phyloP scores from a whole-genome alignment of 2,888 invertebrate species.

The Pristionchus fissidentatus region DNA sequence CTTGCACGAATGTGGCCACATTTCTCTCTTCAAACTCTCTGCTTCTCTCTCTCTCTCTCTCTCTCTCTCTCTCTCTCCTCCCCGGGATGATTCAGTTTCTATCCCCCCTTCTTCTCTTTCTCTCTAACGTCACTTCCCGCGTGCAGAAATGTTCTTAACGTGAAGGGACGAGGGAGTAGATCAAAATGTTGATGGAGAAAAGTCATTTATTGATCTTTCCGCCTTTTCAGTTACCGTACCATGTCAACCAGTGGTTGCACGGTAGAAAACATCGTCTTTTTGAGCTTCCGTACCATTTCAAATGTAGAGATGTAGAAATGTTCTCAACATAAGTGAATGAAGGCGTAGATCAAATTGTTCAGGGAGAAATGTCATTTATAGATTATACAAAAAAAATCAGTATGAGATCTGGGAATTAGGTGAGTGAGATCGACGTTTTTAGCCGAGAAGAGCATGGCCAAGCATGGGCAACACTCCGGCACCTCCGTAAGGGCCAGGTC shows the following conservation, averaged over 20 bases:
- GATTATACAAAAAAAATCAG: background rate
- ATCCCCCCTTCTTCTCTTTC: slow-evolving; percentile 43
- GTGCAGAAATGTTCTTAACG: background rate
- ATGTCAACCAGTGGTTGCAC: too few relatives aligned
- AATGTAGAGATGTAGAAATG: too few relatives aligned
- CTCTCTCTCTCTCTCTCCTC: slow-evolving; percentile 26
- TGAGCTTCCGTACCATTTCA: too few relatives aligned
- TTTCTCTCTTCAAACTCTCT: slow-evolving; percentile 16
- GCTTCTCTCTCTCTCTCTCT: background rate
- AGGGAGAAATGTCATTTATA: too few relatives aligned
- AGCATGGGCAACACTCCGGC: background rate
- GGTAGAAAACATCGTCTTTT: too few relatives aligned
- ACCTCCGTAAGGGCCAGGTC: background rate
- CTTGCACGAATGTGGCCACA: background rate
- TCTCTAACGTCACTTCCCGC: slow-evolving; percentile 38
- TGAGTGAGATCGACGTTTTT: too few relatives aligned
- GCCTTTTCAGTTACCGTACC: too few relatives aligned
- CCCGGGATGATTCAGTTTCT: slow-evolving; percentile 18
- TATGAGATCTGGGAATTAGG: background rate
- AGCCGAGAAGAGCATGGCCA: background rate
- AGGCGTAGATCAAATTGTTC: background rate
- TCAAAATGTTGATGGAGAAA: too few relatives aligned
- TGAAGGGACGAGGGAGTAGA: background rate
- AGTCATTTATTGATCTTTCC: background rate
- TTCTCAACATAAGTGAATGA: too few relatives aligned